Percentiles rank a stretch among this genome's conserved stretches.
Evolutionary conservation across 2,113 vertebrate genomes (phyloP).

Genomic region (Pangasianodon hypophthalmus): DNA sequence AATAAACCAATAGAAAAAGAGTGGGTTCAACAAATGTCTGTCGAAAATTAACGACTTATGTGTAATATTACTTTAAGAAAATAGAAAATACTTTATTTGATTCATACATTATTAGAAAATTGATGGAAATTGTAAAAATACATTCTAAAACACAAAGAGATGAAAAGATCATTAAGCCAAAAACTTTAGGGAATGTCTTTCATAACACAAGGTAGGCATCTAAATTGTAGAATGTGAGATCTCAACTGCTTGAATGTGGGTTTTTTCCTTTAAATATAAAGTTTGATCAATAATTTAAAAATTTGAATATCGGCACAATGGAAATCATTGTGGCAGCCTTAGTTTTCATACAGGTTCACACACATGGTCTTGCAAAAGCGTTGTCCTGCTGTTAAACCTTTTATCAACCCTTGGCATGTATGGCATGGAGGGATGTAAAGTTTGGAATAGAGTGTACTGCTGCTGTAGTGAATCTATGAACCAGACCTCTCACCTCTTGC

Average conservation of each 20-base stretch:
- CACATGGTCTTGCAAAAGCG: neutral
- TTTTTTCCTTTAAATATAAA: neutral
- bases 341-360: neutral
- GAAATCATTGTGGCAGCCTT: neutral
- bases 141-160: neutral
- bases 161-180: neutral
- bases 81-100: neutral
- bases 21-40: no score
- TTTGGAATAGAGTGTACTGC: neutral
- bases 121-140: neutral
- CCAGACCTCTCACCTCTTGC: constrained; percentile 20
- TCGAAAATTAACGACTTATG: neutral
- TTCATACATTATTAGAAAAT: neutral
- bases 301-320: neutral
- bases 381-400: constrained; percentile 1
- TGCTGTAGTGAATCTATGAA: constrained; percentile 2
- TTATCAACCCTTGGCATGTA: constrained; percentile 16
- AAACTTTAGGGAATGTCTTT: neutral
- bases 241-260: neutral
- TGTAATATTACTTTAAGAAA: neutral
- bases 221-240: neutral
- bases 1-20: neutral
- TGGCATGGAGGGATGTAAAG: constrained; percentile 1
- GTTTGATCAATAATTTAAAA: no score
- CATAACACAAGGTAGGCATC: neutral